Conservation (phyloP, 2,888 invertebrate species). For the Ichneumoninae sp. region DNA sequence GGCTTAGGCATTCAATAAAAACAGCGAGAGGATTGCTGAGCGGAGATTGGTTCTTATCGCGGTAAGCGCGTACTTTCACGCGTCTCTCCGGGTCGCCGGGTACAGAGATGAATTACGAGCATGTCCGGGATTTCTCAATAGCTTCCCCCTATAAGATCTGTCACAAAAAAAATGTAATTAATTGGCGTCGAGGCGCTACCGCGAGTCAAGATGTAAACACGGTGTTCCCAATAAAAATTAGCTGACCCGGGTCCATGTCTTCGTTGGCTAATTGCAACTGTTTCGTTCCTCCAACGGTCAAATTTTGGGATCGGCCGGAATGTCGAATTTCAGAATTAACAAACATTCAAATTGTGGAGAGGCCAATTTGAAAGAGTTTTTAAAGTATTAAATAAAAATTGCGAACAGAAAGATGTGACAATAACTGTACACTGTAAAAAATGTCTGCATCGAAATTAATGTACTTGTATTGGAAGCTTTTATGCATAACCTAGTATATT, state of each 20-base stretch:
- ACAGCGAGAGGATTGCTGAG: background rate
- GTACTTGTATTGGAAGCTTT: too few relatives aligned
- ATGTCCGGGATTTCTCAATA: conserved; percentile 14
- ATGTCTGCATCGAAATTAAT: too few relatives aligned
- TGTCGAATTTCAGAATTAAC: too few relatives aligned
- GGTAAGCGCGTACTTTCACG: background rate
- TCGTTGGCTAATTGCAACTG: background rate
- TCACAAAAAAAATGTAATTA: background rate
- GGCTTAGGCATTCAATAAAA: conserved; percentile 14
- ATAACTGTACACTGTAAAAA: too few relatives aligned
- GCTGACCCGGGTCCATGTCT: background rate
- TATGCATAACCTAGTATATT: too few relatives aligned
- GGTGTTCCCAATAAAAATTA: background rate
- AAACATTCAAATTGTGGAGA: too few relatives aligned
- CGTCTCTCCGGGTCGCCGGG: background rate
- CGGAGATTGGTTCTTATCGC: conserved; percentile 7
- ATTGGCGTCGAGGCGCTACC: background rate
- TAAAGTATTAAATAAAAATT: too few relatives aligned
- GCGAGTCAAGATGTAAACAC: background rate
- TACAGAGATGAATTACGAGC: background rate
- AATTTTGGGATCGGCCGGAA: background rate
- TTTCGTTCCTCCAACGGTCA: background rate
- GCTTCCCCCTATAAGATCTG: background rate
- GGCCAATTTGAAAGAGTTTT: too few relatives aligned
- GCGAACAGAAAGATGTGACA: too few relatives aligned